Evolutionary conservation across 2,888 invertebrate species (phyloP).

Genomic region (Meliscaeva auricollis): DNA sequence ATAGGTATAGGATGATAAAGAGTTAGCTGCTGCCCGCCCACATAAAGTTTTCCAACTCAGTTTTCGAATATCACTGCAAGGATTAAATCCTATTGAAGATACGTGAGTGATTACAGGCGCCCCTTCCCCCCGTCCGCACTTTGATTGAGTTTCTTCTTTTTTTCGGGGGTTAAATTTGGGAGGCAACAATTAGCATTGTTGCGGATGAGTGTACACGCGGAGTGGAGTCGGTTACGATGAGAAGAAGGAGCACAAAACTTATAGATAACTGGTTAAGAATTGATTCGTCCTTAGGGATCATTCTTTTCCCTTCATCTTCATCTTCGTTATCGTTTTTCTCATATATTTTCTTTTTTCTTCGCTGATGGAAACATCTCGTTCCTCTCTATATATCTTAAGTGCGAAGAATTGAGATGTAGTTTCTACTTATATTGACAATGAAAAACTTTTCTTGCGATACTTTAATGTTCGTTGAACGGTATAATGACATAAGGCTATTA

Average conservation of each 20-base stretch:
- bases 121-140: slow-evolving; percentile 4
- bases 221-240: slow-evolving; percentile 16
- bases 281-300: slow-evolving; percentile 37
- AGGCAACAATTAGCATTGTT: slow-evolving; percentile 59
- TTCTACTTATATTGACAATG: slow-evolving; percentile 66
- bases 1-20: neutral
- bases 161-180: neutral
- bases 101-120: slow-evolving; percentile 69
- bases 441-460: slow-evolving; percentile 37
- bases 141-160: slow-evolving; percentile 40
- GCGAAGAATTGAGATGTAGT: slow-evolving; percentile 46
- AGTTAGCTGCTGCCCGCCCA: neutral
- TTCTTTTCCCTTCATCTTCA: neutral
- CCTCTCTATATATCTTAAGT: slow-evolving; percentile 17
- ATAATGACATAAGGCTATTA: slow-evolving; percentile 65
- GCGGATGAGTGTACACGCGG: slow-evolving; percentile 37
- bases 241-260: slow-evolving; percentile 44
- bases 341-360: too few relatives aligned
- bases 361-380: too few relatives aligned
- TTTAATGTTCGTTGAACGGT: slow-evolving; percentile 28
- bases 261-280: slow-evolving; percentile 70
- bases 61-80: slow-evolving; percentile 18
- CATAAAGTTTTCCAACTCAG: slow-evolving; percentile 43
- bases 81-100: slow-evolving; percentile 42
- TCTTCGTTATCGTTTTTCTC: neutral